Percentiles rank a stretch among this genome's conserved stretches.
These are phyloP conservation scores for Craseonycteris thonglongyai DNA, from an alignment of 2,113 vertebrate genomes.

Conservation along the genomic window DNA sequence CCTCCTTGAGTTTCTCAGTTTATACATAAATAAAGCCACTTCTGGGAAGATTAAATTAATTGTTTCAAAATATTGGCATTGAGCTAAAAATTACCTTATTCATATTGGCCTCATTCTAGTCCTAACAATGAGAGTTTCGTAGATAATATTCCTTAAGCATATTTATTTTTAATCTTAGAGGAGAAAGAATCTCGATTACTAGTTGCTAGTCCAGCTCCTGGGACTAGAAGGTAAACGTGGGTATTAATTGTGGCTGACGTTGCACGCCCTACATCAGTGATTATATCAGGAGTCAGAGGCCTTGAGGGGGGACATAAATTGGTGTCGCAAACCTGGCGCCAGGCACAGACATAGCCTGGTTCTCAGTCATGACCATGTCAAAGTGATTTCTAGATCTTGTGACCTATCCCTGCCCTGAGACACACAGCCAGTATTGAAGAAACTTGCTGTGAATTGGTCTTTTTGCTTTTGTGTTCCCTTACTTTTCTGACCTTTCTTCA, in stretches of 20 bases:
- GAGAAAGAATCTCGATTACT: background rate
- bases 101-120: background rate
- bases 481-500: background rate
- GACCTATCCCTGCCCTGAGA: conserved; percentile 45
- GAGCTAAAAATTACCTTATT: conserved; percentile 31
- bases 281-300: conserved; percentile 34
- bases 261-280: background rate
- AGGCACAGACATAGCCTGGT: conserved; percentile 67
- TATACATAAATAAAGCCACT: conserved; percentile 42
- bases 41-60: background rate
- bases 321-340: conserved; percentile 60
- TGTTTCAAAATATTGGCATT: conserved; percentile 7
- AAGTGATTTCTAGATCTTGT: conserved; percentile 64
- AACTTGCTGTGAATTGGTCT: conserved; percentile 35
- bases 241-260: conserved; percentile 42
- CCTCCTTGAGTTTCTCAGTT: background rate
- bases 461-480: conserved; percentile 12
- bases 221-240: conserved; percentile 21
- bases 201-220: background rate
- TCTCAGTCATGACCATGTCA: conserved; percentile 53
- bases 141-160: background rate
- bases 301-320: conserved; percentile 50
- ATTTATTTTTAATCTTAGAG: background rate
- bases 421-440: conserved; percentile 5
- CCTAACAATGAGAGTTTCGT: background rate